Conservation (phyloP, 2,888 invertebrate species). For the Nomada fucata region DNA sequence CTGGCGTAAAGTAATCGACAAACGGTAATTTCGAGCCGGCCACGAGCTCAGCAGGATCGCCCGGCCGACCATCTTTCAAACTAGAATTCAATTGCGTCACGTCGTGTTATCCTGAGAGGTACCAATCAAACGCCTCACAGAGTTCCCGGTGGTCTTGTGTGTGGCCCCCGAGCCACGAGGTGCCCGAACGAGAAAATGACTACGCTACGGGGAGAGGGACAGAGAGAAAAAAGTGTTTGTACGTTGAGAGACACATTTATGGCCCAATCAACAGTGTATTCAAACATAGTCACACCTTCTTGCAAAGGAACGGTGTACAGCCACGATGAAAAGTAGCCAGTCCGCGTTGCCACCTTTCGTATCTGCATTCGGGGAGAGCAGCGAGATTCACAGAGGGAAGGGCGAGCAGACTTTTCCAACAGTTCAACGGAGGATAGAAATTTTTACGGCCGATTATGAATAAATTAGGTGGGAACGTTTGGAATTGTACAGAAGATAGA, state of each 20-base stretch:
- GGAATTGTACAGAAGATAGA: no score
- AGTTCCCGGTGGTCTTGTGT: constrained; percentile 74
- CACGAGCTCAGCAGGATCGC: constrained; percentile 26
- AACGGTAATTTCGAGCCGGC: constrained; percentile 37
- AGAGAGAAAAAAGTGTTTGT: constrained; percentile 76
- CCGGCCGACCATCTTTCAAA: constrained; percentile 51
- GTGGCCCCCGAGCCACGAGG: constrained; percentile 74
- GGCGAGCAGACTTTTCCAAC: background rate
- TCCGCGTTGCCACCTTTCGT: constrained; percentile 29
- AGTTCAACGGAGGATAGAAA: background rate
- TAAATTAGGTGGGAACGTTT: no score
- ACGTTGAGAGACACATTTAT: constrained; percentile 82
- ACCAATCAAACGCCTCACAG: constrained; percentile 76
- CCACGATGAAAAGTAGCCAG: constrained; percentile 66
- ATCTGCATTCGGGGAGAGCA: background rate
- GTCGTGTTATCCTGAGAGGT: constrained; percentile 72
- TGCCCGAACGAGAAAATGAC: constrained; percentile 70
- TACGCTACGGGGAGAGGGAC: constrained; percentile 12
- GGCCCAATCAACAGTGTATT: constrained; percentile 84
- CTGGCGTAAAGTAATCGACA: constrained; percentile 35
- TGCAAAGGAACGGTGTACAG: constrained; percentile 71
- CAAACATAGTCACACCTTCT: constrained; percentile 83
- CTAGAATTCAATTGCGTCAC: constrained; percentile 79
- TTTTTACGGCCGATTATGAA: no score
- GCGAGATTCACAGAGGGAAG: background rate